Base-by-base conservation (phyloP, 1,140 invertebrate species). In the Limonius californicus region DNA sequence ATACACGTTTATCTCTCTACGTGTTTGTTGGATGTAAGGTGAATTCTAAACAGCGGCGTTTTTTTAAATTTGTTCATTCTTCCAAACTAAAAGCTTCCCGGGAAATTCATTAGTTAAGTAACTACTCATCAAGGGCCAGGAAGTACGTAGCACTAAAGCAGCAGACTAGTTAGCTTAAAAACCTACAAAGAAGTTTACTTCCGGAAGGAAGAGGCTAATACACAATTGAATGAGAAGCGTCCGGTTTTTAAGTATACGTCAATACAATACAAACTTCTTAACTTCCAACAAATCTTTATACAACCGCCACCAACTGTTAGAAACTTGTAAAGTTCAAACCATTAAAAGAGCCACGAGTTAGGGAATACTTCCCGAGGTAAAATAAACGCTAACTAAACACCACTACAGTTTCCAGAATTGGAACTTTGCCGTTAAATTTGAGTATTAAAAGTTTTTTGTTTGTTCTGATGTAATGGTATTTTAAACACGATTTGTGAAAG, bases 261-360 rank as follows among this genome's bases (percentile, higher is more conserved):
- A 45, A 45, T 45, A 45, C 42, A 45, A 45, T 45, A 45, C n/a
- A 18, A 45, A 45, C 42, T 45, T 45, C 42, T 18, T 18, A 45
- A 45, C 42, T 45, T 45, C 42, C 16, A 45, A 45, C 42, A 45
- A 45, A 45, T 45, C 42, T 45, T 45, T 45, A 45, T 45, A 45
- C 42, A 45, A 45, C n/a, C 42, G n/a, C 42, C 42, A 45, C 42
- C n/a, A 45, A 45, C 42, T 45, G 42, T 45, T 45, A 45, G 42
- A 45, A 45, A 45, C 42, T 45, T 45, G 42, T 45, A 45, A 45
- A 45, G 42, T 45, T 45, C 42, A 45, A 45, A 45, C 42, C 42
- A 45, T 45, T 45, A 45, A 45, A 45, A 45, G 42, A 45, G 42
- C 42, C n/a, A 45, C 42, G 42, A 45, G 42, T 18, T 45, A 45